These are phyloP conservation scores for Iselma pallidipennis DNA, from an alignment of 2,888 invertebrate species.

Conservation along the genomic window DNA sequence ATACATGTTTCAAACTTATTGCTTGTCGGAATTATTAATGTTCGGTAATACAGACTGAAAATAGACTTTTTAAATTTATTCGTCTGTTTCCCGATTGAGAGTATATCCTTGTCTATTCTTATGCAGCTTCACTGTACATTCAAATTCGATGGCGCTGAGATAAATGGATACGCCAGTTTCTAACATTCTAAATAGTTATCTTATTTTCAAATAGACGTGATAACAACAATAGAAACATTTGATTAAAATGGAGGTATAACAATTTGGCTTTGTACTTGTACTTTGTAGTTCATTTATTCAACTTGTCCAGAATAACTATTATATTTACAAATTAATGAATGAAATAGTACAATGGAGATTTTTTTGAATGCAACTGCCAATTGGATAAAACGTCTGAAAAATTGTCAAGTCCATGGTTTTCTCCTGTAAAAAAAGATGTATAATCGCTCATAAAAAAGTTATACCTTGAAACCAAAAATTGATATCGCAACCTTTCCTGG, in stretches of 20 bases:
- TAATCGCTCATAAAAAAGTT: slow-evolving; percentile 22
- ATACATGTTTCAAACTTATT: slow-evolving; percentile 50
- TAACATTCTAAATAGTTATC: neutral
- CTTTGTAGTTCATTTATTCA: too few relatives aligned
- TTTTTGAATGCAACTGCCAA: too few relatives aligned
- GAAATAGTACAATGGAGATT: too few relatives aligned
- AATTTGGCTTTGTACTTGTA: too few relatives aligned
- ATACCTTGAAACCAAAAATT: slow-evolving; percentile 26
- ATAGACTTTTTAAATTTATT: slow-evolving; percentile 52
- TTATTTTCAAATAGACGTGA: too few relatives aligned
- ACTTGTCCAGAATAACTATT: too few relatives aligned
- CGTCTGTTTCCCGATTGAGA: slow-evolving; percentile 45
- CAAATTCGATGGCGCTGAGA: slow-evolving; percentile 42
- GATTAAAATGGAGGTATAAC: too few relatives aligned
- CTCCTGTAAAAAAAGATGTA: slow-evolving; percentile 20
- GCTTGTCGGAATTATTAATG: slow-evolving; percentile 52
- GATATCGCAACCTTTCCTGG: slow-evolving; percentile 32
- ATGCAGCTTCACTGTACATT: slow-evolving; percentile 44
- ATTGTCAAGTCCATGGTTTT: too few relatives aligned
- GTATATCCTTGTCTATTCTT: too few relatives aligned
- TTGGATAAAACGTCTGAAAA: too few relatives aligned
- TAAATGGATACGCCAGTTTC: neutral
- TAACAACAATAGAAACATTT: too few relatives aligned
- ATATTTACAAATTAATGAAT: too few relatives aligned
- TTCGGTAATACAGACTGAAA: slow-evolving; percentile 50